phyloP scores from a whole-genome alignment of 2,888 invertebrate species.

The Lysandra bellargus region DNA sequence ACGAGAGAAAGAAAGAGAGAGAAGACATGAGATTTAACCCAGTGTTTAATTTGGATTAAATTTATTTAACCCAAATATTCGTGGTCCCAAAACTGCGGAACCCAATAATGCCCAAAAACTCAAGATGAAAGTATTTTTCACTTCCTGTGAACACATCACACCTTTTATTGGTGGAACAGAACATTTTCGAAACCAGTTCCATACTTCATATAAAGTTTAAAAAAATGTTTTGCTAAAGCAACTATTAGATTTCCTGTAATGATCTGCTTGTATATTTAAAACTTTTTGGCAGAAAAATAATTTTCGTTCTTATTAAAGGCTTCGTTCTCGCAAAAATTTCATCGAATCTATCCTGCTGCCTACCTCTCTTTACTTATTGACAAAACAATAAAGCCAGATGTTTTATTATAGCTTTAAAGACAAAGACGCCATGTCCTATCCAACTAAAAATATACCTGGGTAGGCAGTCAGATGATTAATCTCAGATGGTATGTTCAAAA shows the following conservation, averaged over 20 bases:
- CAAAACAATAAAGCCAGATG: not conserved
- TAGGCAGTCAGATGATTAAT: not conserved
- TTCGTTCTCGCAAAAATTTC: too few relatives aligned
- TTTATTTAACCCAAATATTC: too few relatives aligned
- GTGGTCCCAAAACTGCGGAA: not conserved
- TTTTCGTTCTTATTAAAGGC: too few relatives aligned
- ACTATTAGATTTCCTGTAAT: too few relatives aligned
- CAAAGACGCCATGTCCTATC: not conserved
- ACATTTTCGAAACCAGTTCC: constrained; percentile 18
- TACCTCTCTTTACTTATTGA: not conserved
- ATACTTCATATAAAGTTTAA: not conserved
- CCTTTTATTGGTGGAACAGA: constrained; percentile 9
- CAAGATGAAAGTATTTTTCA: constrained; percentile 7
- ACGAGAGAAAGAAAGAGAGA: too few relatives aligned
- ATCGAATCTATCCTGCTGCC: too few relatives aligned
- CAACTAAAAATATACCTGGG: not conserved
- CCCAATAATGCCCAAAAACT: not conserved
- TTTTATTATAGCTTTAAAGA: not conserved
- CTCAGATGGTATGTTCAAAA: too few relatives aligned
- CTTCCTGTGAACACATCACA: constrained; percentile 5
- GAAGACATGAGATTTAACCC: too few relatives aligned
- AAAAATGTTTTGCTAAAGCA: too few relatives aligned
- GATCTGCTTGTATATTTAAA: too few relatives aligned
- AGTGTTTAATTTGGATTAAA: too few relatives aligned
- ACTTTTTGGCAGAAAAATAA: too few relatives aligned